phyloP scores from a whole-genome alignment of 2,888 invertebrate species.

The Altica lythri region DNA sequence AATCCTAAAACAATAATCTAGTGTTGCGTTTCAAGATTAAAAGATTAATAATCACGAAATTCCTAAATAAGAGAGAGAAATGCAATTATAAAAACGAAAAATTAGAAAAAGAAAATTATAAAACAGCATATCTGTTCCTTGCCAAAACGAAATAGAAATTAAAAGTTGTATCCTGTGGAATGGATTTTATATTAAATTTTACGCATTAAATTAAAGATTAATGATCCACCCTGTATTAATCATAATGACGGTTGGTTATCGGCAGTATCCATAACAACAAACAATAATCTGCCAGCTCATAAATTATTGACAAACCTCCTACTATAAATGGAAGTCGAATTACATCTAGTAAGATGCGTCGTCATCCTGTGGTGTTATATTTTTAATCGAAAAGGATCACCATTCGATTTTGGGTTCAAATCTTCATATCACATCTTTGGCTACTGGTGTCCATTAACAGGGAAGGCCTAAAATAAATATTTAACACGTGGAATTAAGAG shows the following conservation, averaged over 20 bases:
- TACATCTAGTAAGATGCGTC: conserved; percentile 46
- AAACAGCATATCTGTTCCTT: too few species aligned
- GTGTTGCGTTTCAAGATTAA: too few species aligned
- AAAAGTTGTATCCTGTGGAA: too few species aligned
- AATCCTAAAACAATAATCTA: too few species aligned
- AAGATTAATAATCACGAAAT: too few species aligned
- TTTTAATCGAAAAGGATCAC: conserved; percentile 48
- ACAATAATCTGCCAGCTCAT: conserved; percentile 51
- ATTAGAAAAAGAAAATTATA: background rate
- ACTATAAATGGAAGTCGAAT: conserved; percentile 53
- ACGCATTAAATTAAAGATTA: too few species aligned
- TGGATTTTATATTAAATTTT: too few species aligned
- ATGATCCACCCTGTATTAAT: background rate
- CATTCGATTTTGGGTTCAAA: conserved; percentile 42
- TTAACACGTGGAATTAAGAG: too few species aligned
- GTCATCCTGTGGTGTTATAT: conserved; percentile 50
- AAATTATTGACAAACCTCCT: conserved; percentile 52
- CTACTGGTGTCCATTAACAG: conserved; percentile 18
- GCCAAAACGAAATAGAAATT: too few species aligned
- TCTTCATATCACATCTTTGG: conserved; percentile 44
- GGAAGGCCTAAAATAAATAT: background rate
- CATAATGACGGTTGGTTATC: conserved; percentile 6
- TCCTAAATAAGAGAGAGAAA: too few species aligned
- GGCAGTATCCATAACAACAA: conserved; percentile 27
- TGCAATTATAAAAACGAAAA: background rate